These are phyloP conservation scores for Smutsia gigantea DNA, from an alignment of 2,797 vertebrate genomes.

Conservation along the genomic window DNA sequence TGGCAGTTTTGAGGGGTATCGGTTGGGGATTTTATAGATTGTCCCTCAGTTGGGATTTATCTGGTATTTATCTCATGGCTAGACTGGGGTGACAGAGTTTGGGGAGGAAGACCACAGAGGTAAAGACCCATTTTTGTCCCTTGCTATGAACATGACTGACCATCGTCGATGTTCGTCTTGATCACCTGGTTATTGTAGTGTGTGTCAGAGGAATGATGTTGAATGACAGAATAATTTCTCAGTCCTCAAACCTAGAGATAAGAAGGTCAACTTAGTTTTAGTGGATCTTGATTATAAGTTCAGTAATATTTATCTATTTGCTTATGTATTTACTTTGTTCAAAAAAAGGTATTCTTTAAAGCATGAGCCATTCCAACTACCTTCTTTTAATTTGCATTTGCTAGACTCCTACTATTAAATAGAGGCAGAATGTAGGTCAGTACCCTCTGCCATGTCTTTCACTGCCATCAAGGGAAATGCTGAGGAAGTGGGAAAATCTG, in stretches of 20 bases:
- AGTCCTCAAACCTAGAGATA: neutral
- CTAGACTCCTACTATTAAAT: neutral
- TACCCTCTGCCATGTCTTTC: neutral
- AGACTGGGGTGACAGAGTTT: neutral
- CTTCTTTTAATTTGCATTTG: neutral
- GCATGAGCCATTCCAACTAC: neutral
- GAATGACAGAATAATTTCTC: neutral
- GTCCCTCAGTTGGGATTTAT: neutral
- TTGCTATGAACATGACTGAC: neutral
- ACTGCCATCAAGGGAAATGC: neutral
- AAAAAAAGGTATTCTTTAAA: neutral
- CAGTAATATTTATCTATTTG: neutral
- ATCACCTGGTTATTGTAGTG: neutral
- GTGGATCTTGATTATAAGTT: neutral
- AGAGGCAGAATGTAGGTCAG: neutral
- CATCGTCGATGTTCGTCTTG: neutral
- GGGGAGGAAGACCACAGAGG: neutral
- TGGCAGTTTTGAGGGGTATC: neutral
- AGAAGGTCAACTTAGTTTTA: neutral
- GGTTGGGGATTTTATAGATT: neutral
- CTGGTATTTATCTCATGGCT: neutral
- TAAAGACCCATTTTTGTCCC: neutral
- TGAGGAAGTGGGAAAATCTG: neutral
- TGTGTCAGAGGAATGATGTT: neutral
- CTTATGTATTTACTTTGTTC: neutral